Conservation (phyloP, 2,888 invertebrate genomes). For the Pterobdella sp. region DNA sequence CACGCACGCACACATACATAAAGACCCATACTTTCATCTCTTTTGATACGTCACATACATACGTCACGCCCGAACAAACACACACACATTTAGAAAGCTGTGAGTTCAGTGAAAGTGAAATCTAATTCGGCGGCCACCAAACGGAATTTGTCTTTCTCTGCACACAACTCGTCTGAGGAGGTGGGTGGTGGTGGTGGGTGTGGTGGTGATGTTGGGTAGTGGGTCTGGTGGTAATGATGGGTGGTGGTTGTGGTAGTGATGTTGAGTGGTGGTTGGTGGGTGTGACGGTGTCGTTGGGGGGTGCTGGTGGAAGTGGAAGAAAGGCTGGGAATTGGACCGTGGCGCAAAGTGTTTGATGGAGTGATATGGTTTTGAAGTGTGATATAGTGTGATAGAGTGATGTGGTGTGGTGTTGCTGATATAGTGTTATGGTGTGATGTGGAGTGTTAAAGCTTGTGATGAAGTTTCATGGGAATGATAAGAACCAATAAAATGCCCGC, state of each 20-base stretch:
- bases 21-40: background rate
- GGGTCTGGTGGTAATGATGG: background rate
- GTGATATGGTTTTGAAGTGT: background rate
- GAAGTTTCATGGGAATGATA: no score
- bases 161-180: slow-evolving; percentile 19
- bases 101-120: slow-evolving; percentile 27
- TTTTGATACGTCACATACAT: background rate
- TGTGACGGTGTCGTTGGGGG: background rate
- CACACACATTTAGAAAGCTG: slow-evolving; percentile 21
- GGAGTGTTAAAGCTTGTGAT: no score
- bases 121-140: slow-evolving; percentile 22
- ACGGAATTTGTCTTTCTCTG: slow-evolving; percentile 27
- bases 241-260: background rate
- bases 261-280: background rate
- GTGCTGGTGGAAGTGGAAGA: background rate
- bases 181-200: background rate
- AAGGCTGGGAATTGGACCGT: background rate
- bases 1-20: background rate
- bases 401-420: background rate
- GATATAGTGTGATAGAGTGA: background rate
- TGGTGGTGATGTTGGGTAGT: background rate
- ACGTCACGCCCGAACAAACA: no score
- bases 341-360: background rate
- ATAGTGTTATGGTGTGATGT: background rate
- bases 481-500: no score